Evolutionary conservation across 2,888 invertebrate genomes (phyloP).

Genomic region (Seira ritae): DNA sequence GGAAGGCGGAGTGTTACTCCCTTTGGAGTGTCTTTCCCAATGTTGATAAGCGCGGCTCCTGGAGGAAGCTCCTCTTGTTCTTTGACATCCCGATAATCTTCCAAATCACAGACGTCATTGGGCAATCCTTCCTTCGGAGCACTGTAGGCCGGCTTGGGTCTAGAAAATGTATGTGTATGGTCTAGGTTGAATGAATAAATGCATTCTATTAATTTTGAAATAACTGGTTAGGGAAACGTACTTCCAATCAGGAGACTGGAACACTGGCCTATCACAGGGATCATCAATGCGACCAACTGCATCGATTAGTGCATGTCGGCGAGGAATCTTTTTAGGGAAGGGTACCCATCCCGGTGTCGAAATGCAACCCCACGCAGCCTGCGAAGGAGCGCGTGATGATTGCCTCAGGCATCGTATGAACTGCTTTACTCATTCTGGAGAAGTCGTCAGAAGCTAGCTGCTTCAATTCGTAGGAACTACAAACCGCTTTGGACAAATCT

Average conservation of each 20-base stretch:
- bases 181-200: not conserved
- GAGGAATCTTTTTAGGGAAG: slow-evolving; percentile 64
- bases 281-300: slow-evolving; percentile 68
- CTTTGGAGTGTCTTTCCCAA: slow-evolving; percentile 55
- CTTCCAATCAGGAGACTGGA: slow-evolving; percentile 65
- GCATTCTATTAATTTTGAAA: not conserved
- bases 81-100: slow-evolving; percentile 57
- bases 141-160: slow-evolving; percentile 69
- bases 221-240: slow-evolving; percentile 32
- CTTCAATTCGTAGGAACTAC: not conserved
- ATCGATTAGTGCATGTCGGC: slow-evolving; percentile 69
- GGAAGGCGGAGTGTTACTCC: slow-evolving; percentile 45
- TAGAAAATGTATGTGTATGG: too few relatives aligned
- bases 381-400: slow-evolving; percentile 42
- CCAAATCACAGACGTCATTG: slow-evolving; percentile 66
- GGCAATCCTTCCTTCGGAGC: slow-evolving; percentile 71
- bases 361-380: slow-evolving; percentile 68
- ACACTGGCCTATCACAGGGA: slow-evolving; percentile 70
- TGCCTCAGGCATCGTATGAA: slow-evolving; percentile 50
- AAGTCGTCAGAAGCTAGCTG: not conserved
- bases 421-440: slow-evolving; percentile 34
- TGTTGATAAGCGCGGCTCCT: slow-evolving; percentile 49
- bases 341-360: slow-evolving; percentile 68
- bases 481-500: not conserved
- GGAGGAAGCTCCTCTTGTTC: slow-evolving; percentile 42